Percentiles rank a stretch among this genome's conserved stretches.
Conservation (phyloP, 1,140 invertebrate species). For the Globodera rostochiensis region DNA sequence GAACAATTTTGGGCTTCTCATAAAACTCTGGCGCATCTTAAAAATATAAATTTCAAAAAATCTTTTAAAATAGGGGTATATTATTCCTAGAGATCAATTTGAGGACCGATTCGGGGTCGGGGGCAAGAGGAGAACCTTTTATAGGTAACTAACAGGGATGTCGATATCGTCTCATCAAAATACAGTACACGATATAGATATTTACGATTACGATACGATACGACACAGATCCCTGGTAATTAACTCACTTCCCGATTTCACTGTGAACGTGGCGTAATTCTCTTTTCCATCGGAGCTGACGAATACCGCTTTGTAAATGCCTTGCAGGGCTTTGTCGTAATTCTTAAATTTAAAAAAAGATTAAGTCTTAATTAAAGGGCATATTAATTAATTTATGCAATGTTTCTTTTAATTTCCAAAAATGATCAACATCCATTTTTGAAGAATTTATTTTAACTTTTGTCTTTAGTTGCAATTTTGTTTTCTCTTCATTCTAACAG, state of each 20-base stretch:
- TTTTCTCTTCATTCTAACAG: not conserved
- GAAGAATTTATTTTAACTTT: not conserved
- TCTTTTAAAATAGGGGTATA: not conserved
- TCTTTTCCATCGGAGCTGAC: constrained; percentile 56
- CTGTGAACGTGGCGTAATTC: constrained; percentile 62
- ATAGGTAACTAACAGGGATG: no score
- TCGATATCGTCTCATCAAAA: no score
- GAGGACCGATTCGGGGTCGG: no score
- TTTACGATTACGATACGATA: no score
- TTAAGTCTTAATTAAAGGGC: not conserved
- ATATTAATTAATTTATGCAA: constrained; percentile 20
- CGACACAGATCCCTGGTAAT: no score
- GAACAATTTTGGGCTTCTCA: constrained; percentile 65
- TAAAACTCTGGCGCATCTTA: constrained; percentile 65
- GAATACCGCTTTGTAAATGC: constrained; percentile 63
- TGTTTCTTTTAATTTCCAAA: no score
- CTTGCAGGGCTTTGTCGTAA: constrained; percentile 63
- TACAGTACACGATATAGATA: no score
- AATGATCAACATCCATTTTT: not conserved
- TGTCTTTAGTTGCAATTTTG: not conserved
- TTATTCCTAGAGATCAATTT: not conserved
- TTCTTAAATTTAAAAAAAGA: constrained; percentile 54
- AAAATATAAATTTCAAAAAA: constrained; percentile 7
- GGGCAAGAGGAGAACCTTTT: no score
- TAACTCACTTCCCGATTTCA: constrained; percentile 62